Base-by-base conservation (phyloP, 2,888 invertebrate species). In the Dysmachus trigonus region DNA sequence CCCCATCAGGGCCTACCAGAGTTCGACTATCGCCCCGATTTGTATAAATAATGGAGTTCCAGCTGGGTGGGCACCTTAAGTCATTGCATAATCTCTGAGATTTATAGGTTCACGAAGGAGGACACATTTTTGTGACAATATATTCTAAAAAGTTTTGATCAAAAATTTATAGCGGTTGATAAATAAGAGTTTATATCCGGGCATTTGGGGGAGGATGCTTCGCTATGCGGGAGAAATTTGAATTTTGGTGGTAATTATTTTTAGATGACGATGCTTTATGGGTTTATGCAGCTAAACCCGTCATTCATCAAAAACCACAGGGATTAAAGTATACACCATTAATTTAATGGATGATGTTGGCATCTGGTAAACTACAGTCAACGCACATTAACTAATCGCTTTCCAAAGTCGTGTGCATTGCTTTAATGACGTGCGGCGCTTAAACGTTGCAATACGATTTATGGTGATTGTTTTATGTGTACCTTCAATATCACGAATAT, bases 61-160 rank as follows among this genome's bases (percentile, higher is more conserved):
- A 33, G 30, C 18, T 51, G 79, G 79, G 79, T 79, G 79, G 79
- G 47, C 79, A 79, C 47, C 79, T 79, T 51, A 51, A 47, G 47
- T 62, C 71, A 71, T 82, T 82, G 82, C 82, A 82, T 82, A 82
- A 82, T 82, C 82, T 82, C 27, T 18, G 33, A 71, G 82, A 82
- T 82, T 82, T 82, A 82, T 82, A 71, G 27, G 71, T 82, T 82
- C 82, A 82, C 62, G 82, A 71, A 35, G 82, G 82, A 82, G 71
- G 82, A 82, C n/a, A 51, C 51, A 79, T 79, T 79, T 33, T 62
- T 35, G 30, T 51, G 79, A 79, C 79, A 79, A 51, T 79, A 51
- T 79, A 13, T 79, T 33, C 47, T 22, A 27, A 62, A n/a, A 62
- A 62, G 62, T 62, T 62, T 62, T 62, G 62, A 62, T 27, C 27